Conservation (phyloP, 2,113 vertebrate genomes). For the Callorhinus ursinus region DNA sequence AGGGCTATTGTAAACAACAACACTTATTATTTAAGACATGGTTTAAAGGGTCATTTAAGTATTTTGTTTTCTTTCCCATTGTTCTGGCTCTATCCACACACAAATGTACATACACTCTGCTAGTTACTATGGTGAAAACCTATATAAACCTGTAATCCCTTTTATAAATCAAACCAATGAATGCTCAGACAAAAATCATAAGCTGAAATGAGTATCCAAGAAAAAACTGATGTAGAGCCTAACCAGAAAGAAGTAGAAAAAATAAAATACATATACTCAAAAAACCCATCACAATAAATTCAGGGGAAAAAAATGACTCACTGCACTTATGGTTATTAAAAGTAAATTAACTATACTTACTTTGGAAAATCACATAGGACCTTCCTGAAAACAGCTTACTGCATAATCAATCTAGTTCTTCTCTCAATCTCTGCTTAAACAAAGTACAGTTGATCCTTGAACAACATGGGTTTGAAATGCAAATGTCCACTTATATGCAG, state of each 20-base stretch:
- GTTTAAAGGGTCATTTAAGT: constrained; percentile 14
- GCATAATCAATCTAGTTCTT: not conserved
- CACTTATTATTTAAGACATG: not conserved
- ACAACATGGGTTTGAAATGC: not conserved
- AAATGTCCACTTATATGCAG: not conserved
- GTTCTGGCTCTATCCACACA: not conserved
- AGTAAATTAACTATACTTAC: not conserved
- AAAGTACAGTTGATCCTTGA: not conserved
- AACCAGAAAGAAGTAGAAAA: constrained; percentile 22
- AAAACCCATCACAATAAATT: not conserved
- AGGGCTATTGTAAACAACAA: not conserved
- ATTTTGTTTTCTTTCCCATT: not conserved
- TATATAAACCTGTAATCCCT: not conserved
- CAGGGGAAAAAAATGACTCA: not conserved
- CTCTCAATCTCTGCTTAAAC: not conserved
- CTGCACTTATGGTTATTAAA: not conserved
- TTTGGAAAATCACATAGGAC: not conserved
- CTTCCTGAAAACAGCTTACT: not conserved
- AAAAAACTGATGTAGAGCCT: not conserved
- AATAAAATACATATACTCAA: not conserved
- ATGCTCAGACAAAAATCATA: constrained; percentile 15
- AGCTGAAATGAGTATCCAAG: not conserved
- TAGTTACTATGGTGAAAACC: not conserved
- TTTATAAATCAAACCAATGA: constrained; percentile 21
- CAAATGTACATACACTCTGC: not conserved